Evolutionary conservation across 2,888 invertebrate genomes (phyloP).

Genomic region (Epicampocera succincta): DNA sequence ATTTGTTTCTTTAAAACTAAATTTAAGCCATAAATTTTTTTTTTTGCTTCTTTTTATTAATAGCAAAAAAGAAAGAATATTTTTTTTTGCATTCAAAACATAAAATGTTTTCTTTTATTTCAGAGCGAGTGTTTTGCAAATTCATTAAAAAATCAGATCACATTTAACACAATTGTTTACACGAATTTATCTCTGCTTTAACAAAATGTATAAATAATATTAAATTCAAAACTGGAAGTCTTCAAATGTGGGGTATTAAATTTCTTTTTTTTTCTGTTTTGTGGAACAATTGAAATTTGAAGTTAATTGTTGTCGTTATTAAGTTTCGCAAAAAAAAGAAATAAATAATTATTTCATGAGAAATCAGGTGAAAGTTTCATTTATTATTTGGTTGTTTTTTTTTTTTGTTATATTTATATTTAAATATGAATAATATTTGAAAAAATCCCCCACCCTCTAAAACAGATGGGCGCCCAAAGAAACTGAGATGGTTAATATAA

Average conservation of each 20-base stretch:
- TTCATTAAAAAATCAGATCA: constrained; percentile 49
- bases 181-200: constrained; percentile 3
- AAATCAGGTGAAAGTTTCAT: constrained; percentile 1
- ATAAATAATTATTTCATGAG: background rate
- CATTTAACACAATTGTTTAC: constrained; percentile 39
- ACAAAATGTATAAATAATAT: constrained; percentile 2
- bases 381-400: no score
- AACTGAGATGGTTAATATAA: no score
- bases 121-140: constrained; percentile 32
- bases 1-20: no score
- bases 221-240: constrained; percentile 15
- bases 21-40: no score
- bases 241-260: constrained; percentile 16
- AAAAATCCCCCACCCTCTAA: no score
- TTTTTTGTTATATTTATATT: constrained; percentile 12
- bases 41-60: no score
- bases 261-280: constrained; percentile 42
- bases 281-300: constrained; percentile 60
- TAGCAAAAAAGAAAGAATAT: no score
- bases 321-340: constrained; percentile 29
- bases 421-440: background rate
- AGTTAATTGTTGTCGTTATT: constrained; percentile 62
- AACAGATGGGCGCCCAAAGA: no score
- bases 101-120: background rate
- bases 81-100: no score